A percentile compares a stretch with the other conserved stretches of the same genome.
These are phyloP conservation scores for Mactra quadrangularis DNA, from an alignment of 1,140 invertebrate species.

Conservation along the genomic window DNA sequence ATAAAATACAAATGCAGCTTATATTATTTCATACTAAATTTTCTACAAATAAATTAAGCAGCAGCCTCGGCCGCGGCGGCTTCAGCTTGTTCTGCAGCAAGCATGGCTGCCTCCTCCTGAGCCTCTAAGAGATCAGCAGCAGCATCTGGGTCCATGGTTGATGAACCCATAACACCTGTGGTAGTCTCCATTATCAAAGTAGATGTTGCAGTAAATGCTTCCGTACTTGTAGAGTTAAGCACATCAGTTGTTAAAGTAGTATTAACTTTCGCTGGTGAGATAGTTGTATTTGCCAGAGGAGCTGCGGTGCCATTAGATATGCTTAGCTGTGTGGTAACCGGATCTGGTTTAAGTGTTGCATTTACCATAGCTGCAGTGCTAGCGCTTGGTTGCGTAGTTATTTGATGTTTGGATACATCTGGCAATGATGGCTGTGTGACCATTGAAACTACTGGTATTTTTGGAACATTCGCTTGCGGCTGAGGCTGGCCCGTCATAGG, in stretches of 20 bases:
- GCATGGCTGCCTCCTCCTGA: slow-evolving; percentile 15
- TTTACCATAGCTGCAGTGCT: not conserved
- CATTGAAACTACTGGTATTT: not conserved
- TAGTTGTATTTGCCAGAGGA: not conserved
- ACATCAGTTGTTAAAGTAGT: not conserved
- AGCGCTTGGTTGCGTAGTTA: not conserved
- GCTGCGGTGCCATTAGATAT: not conserved
- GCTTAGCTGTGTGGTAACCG: not conserved
- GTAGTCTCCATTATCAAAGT: not conserved
- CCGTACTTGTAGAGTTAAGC: not conserved
- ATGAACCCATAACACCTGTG: not conserved
- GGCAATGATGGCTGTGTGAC: not conserved
- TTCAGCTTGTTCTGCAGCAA: slow-evolving; percentile 29
- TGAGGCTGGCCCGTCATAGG: not conserved
- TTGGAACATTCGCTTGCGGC: not conserved
- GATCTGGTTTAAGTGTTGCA: not conserved
- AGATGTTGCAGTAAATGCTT: not conserved
- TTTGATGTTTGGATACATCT: too few species aligned
- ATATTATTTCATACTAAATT: not conserved
- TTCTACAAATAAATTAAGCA: not conserved
- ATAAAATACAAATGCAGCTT: not conserved
- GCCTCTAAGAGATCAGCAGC: slow-evolving; percentile 14
- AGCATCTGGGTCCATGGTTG: slow-evolving; percentile 37
- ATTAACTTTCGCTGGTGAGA: not conserved
- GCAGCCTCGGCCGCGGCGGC: not conserved